phyloP scores from a whole-genome alignment of 2,888 invertebrate genomes.

The Protodeltote pygarga region DNA sequence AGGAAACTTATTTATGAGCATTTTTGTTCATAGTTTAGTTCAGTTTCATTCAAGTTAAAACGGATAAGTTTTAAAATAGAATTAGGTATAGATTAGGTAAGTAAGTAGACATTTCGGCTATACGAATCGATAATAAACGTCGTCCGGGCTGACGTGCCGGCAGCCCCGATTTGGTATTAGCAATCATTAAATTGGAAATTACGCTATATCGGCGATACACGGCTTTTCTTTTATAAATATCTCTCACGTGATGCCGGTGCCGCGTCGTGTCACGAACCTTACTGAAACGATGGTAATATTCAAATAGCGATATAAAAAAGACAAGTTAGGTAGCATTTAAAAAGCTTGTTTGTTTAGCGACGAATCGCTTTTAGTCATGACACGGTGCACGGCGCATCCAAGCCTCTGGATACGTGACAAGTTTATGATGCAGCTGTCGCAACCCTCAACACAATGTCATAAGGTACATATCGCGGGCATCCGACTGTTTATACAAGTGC shows the following conservation, averaged over 20 bases:
- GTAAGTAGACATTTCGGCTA: constrained; percentile 56
- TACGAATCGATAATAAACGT: constrained; percentile 69
- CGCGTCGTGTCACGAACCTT: constrained; percentile 84
- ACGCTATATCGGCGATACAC: constrained; percentile 84
- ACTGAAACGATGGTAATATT: constrained; percentile 84
- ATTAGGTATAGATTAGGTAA: constrained; percentile 52
- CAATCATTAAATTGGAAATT: constrained; percentile 87
- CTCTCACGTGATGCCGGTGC: constrained; percentile 85
- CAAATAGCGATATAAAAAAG: constrained; percentile 87
- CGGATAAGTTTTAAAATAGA: constrained; percentile 48
- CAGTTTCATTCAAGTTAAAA: constrained; percentile 29
- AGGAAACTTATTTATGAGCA: constrained; percentile 1
- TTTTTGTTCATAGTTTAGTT: constrained; percentile 12
- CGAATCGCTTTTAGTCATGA: constrained; percentile 85
- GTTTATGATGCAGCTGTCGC: constrained; percentile 51
- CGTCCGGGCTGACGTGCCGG: constrained; percentile 75
- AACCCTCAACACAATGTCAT: constrained; percentile 40
- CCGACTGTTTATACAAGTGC: constrained; percentile 41
- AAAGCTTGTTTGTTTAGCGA: constrained; percentile 86
- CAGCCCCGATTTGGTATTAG: constrained; percentile 82
- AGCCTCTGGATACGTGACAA: constrained; percentile 55
- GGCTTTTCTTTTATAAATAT: constrained; percentile 86
- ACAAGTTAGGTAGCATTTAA: constrained; percentile 87
- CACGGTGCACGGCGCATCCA: constrained; percentile 75
- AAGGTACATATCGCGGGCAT: constrained; percentile 47